These are phyloP conservation scores for Brachirus orientalis DNA, from an alignment of 2,113 vertebrate species.

Conservation along the genomic window DNA sequence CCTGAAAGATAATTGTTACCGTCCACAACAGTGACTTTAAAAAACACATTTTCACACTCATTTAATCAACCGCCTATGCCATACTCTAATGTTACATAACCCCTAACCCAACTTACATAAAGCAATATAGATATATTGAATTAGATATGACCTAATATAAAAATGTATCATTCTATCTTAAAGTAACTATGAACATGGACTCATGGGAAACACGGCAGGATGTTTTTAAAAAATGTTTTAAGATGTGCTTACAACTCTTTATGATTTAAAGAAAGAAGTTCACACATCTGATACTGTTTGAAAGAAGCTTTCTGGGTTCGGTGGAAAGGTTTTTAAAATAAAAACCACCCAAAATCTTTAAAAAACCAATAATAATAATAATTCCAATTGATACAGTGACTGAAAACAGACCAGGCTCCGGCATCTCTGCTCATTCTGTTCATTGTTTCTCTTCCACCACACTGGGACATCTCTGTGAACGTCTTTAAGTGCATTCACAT, in stretches of 20 bases:
- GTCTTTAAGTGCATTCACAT: constrained; percentile 6
- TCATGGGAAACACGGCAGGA: constrained; percentile 14
- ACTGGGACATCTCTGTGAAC: constrained; percentile 6
- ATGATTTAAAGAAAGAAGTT: constrained; percentile 23
- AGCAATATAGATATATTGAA: neutral
- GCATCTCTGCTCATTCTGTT: neutral
- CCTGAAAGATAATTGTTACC: too few relatives aligned
- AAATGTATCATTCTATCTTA: neutral
- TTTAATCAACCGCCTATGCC: too few relatives aligned
- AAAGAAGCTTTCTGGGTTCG: neutral
- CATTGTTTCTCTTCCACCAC: neutral
- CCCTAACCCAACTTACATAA: too few relatives aligned
- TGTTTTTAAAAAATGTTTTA: constrained; percentile 17
- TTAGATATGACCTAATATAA: constrained; percentile 1
- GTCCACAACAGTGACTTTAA: too few relatives aligned
- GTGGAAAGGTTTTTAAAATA: neutral
- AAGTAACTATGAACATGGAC: constrained; percentile 1
- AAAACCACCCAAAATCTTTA: too few relatives aligned
- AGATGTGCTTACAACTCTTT: constrained; percentile 7
- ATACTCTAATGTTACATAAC: too few relatives aligned
- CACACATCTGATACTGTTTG: constrained; percentile 1
- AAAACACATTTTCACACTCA: too few relatives aligned
- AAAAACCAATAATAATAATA: neutral
- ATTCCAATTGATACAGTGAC: neutral
- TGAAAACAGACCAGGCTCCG: neutral